Base-by-base conservation (phyloP, 1,140 invertebrate genomes). In the Leptinotarsa undecemlineata region DNA sequence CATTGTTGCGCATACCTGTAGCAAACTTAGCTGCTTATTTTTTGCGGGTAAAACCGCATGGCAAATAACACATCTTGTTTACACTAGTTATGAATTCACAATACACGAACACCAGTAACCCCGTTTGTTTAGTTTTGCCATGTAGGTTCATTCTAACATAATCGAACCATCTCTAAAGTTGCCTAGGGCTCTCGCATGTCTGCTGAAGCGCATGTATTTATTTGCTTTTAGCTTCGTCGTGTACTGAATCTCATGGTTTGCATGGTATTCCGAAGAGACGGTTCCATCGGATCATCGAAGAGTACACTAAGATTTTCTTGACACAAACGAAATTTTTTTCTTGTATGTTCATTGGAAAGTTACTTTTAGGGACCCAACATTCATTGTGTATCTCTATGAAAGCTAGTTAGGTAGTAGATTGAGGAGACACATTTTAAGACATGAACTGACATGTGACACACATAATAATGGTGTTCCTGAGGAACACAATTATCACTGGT, bases 151-250 rank as follows among this genome's bases (percentile, higher is more conserved):
- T 83, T 77, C 79, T 51, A 42, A 83, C 82, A 83, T 83, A 79
- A 64, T 78, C 81, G 83, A 85, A 85, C 85, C 85, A 86, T 86
- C 85, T 86, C 85, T 86, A 79, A 86, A 86, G 85, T 86, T 86
- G 83, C 85, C 85, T 86, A 85, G 77, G 78, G 84, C 82, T 84
- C 85, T 78, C 76, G 81, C 80, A 80, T 82, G 81, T 72, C 71
- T 62, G 68, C 74, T 67, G 26, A 73, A 64, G 73, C 76, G 77
- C 77, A 78, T 76, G 77, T 26, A 47, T 20, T 20, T 48, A 48
- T 64, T n/a, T 48, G 57, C 68, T 63, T 74, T 60, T 57, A 20
- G 62, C 48, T 73, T 63, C 71, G n/a, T 57, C 51, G 51, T 57
- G 13, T 68, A 76, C 63, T 60, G 57, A 62, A 68, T 60, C 60